A percentile compares a stretch with the other conserved stretches of the same genome.
These are phyloP conservation scores for Gryllus longicercus DNA, from an alignment of 2,888 invertebrate species.

Conservation along the genomic window DNA sequence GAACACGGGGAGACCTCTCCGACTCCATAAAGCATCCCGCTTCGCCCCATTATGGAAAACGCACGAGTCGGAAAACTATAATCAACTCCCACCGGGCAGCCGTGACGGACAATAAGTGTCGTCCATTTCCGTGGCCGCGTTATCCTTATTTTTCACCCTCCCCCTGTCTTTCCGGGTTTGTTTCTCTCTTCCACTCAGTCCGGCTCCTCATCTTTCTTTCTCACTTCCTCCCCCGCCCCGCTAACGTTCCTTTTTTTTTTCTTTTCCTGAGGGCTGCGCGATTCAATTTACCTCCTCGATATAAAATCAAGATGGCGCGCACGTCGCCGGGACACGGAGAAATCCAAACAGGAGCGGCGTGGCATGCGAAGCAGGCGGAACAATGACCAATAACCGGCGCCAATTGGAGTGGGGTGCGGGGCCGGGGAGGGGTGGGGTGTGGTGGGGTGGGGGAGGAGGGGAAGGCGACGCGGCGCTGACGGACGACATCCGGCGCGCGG, in stretches of 20 bases:
- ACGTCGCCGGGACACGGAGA: conserved; percentile 1
- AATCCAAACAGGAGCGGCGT: not conserved
- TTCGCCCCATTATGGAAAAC: not conserved
- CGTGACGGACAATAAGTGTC: conserved; percentile 8
- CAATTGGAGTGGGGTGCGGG: not conserved
- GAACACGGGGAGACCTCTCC: not conserved
- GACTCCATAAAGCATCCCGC: not conserved
- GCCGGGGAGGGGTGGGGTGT: not conserved
- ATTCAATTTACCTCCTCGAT: conserved; percentile 1
- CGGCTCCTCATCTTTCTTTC: not conserved
- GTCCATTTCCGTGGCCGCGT: not conserved
- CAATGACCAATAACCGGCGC: conserved; percentile 17
- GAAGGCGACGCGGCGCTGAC: not conserved
- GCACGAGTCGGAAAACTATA: not conserved
- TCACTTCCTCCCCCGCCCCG: no score
- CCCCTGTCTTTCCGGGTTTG: not conserved
- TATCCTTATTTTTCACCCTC: not conserved
- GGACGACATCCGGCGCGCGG: not conserved
- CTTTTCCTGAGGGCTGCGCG: not conserved
- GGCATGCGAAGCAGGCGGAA: not conserved
- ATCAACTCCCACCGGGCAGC: not conserved
- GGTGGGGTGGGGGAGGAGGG: not conserved
- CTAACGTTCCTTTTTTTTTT: no score
- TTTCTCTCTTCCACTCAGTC: not conserved
- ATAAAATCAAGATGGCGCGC: conserved; percentile 17